phyloP scores from a whole-genome alignment of 2,113 vertebrate species.

The Clarias batrachus region DNA sequence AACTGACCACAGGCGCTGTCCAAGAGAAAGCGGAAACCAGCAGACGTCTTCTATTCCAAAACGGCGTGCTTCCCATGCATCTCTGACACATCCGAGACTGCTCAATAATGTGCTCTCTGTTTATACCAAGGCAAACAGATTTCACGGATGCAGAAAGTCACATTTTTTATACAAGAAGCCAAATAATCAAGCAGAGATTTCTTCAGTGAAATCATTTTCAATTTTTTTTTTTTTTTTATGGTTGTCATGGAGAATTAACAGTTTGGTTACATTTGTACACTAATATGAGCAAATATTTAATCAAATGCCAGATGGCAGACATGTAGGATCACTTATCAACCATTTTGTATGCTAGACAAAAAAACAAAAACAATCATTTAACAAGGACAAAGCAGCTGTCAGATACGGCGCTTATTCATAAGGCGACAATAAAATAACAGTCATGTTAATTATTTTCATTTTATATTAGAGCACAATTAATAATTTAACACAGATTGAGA shows the following conservation, averaged over 20 bases:
- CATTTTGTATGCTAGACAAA: neutral
- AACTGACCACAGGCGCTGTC: neutral
- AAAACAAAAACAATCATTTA: neutral
- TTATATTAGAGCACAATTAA: neutral
- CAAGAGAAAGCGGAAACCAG: conserved; percentile 30
- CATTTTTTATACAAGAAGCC: neutral
- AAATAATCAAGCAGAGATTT: conserved; percentile 2
- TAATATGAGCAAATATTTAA: neutral
- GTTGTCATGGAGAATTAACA: neutral
- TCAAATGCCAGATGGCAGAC: neutral
- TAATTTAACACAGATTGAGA: too few species aligned
- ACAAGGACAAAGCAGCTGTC: neutral
- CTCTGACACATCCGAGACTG: neutral
- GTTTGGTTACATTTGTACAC: neutral
- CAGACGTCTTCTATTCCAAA: neutral
- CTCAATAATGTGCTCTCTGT: conserved; percentile 3
- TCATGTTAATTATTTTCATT: neutral
- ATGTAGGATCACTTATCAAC: neutral
- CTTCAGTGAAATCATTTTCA: neutral
- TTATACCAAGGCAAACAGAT: neutral
- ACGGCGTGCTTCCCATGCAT: neutral
- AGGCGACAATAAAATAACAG: neutral
- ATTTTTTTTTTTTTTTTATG: neutral
- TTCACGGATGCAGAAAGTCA: neutral
- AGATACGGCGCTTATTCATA: neutral